Conservation (phyloP, 2,113 vertebrate genomes). For the Phaethon lepturus region DNA sequence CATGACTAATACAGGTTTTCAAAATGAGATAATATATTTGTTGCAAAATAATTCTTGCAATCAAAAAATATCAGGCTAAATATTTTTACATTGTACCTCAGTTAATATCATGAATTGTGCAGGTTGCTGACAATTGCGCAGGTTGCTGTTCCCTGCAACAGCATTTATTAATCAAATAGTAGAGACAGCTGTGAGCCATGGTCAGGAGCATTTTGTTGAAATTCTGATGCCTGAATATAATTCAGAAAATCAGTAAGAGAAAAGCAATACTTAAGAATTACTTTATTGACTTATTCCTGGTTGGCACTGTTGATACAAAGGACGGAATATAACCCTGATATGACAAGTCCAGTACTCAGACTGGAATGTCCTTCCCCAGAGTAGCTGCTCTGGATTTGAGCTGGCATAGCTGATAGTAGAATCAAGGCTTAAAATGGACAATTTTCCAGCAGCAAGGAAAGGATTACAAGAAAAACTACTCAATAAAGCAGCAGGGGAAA, state of each 20-base stretch:
- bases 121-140: neutral
- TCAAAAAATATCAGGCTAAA: neutral
- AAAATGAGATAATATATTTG: neutral
- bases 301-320: neutral
- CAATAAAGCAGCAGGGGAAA: neutral
- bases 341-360: neutral
- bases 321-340: neutral
- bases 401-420: neutral
- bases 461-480: constrained; percentile 7
- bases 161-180: neutral
- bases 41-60: neutral
- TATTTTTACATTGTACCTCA: neutral
- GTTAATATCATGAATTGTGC: neutral
- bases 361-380: neutral
- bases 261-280: neutral
- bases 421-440: constrained; percentile 1
- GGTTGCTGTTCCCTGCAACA: neutral
- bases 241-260: neutral
- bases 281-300: neutral
- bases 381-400: neutral
- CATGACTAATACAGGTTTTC: neutral
- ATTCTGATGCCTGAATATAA: neutral
- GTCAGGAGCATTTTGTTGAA: neutral
- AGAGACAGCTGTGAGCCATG: neutral
- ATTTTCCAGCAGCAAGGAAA: constrained; percentile 28